These are phyloP conservation scores for Cephalopachus bancanus DNA, from an alignment of 2,797 vertebrate species.

Conservation along the genomic window DNA sequence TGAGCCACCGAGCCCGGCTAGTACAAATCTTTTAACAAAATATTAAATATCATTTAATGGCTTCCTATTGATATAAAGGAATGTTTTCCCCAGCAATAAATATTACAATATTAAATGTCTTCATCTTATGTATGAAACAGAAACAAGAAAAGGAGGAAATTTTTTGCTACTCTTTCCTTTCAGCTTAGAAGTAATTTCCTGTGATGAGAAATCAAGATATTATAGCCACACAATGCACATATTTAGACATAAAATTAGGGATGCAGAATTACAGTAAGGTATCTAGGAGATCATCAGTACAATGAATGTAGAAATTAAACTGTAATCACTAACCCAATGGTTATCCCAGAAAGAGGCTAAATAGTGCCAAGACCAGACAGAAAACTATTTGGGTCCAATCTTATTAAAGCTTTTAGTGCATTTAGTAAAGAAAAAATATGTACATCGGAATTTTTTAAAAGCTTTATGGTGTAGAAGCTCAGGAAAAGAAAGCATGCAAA, in stretches of 20 bases:
- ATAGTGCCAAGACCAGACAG: background rate
- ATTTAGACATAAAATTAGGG: conserved; percentile 19
- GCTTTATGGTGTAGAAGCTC: background rate
- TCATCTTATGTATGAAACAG: background rate
- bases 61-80: background rate
- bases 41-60: background rate
- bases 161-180: background rate
- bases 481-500: background rate
- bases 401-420: background rate
- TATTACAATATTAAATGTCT: background rate
- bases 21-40: background rate
- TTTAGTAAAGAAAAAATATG: background rate
- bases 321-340: background rate
- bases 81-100: conserved; percentile 2
- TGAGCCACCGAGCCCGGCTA: background rate
- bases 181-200: background rate
- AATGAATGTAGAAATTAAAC: background rate
- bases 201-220: background rate
- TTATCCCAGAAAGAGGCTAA: background rate
- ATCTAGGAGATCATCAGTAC: background rate
- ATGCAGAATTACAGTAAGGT: background rate
- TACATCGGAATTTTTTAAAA: background rate
- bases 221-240: background rate
- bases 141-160: background rate
- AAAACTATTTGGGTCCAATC: background rate